A percentile compares a stretch with the other conserved stretches of the same genome.
These are phyloP conservation scores for Rutilus rutilus DNA, from an alignment of 2,113 vertebrate species.

Conservation along the genomic window DNA sequence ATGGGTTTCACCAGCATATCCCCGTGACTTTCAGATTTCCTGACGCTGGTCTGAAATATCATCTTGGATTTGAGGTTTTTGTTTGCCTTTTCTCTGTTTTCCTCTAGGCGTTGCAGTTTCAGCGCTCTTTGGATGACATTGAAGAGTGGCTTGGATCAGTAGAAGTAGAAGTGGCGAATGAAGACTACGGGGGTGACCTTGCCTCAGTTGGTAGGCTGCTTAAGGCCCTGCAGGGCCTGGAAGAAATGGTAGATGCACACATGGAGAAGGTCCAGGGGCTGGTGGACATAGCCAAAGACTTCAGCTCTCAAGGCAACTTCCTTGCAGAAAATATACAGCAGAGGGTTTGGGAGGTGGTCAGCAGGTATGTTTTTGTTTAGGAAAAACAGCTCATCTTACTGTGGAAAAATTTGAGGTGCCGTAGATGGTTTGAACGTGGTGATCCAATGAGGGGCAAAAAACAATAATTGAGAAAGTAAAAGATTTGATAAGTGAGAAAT, in stretches of 20 bases:
- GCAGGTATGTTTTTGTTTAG: conserved; percentile 71
- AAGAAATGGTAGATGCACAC: conserved; percentile 78
- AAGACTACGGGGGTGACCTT: conserved; percentile 72
- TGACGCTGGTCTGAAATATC: background rate
- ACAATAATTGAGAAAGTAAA: background rate
- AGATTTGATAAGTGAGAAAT: background rate
- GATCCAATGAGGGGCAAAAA: background rate
- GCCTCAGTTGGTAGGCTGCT: conserved; percentile 77
- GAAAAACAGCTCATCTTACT: background rate
- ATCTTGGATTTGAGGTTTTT: background rate
- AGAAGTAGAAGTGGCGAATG: conserved; percentile 74
- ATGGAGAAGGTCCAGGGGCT: conserved; percentile 75
- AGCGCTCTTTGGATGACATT: conserved; percentile 77
- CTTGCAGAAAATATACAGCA: conserved; percentile 80
- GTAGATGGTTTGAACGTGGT: no score
- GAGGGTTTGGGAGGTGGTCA: conserved; percentile 74
- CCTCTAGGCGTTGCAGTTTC: conserved; percentile 81
- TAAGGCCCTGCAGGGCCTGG: conserved; percentile 80
- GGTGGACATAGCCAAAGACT: conserved; percentile 72
- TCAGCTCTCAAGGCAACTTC: conserved; percentile 79
- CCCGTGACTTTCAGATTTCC: background rate
- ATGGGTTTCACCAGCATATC: no score
- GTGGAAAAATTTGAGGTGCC: background rate
- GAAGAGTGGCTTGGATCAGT: conserved; percentile 80
- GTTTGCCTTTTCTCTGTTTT: background rate